Evolutionary conservation across 2,888 invertebrate genomes (phyloP).

Genomic region (Allygus modestus): DNA sequence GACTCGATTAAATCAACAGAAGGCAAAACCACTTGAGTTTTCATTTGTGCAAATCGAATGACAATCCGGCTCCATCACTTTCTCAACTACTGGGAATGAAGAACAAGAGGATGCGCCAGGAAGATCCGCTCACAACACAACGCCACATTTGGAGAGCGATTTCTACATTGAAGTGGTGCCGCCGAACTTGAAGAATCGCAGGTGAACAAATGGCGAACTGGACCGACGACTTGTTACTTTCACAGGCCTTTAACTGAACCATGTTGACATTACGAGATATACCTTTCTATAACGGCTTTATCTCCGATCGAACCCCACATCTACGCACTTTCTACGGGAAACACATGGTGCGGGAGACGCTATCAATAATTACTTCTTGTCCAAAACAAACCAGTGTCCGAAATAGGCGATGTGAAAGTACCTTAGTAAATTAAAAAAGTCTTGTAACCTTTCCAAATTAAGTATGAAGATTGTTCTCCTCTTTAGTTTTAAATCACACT

Average conservation of each 20-base stretch:
- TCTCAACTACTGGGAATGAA: conserved; percentile 14
- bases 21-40: conserved; percentile 12
- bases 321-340: conserved; percentile 21
- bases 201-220: conserved; percentile 24
- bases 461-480: too few species aligned
- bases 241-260: not conserved
- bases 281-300: conserved; percentile 25
- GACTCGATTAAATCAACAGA: not conserved
- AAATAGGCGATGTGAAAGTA: conserved; percentile 1
- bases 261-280: not conserved
- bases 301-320: conserved; percentile 24
- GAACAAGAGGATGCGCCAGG: conserved; percentile 25
- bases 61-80: not conserved
- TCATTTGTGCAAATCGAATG: conserved; percentile 23
- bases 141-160: conserved; percentile 22
- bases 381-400: not conserved
- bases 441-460: too few species aligned
- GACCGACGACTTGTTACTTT: conserved; percentile 26
- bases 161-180: conserved; percentile 15
- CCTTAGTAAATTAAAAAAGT: not conserved
- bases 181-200: conserved; percentile 17
- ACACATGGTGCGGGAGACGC: not conserved
- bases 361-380: not conserved
- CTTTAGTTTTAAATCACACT: too few species aligned
- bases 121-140: not conserved